These are phyloP conservation scores for Meloidogyne chitwoodi DNA, from an alignment of 1,140 invertebrate genomes.

Conservation along the genomic window DNA sequence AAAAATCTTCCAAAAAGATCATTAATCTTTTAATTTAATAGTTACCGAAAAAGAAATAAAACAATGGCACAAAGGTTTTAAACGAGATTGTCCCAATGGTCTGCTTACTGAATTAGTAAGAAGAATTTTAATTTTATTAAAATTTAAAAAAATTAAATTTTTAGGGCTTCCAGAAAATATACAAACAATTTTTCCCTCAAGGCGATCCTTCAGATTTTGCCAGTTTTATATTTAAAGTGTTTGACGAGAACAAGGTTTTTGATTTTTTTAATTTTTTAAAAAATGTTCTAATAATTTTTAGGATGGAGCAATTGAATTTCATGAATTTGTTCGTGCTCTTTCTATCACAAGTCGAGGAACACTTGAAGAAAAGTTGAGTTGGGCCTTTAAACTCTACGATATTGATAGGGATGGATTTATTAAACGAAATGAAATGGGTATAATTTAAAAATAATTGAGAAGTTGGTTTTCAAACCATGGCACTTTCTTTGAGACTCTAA, in stretches of 20 bases:
- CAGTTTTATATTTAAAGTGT: slow-evolving; percentile 89
- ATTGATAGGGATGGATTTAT: slow-evolving; percentile 86
- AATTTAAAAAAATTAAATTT: slow-evolving; percentile 10
- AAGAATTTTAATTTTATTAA: neutral
- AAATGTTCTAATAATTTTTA: slow-evolving; percentile 60
- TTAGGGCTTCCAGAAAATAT: slow-evolving; percentile 96
- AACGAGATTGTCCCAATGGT: slow-evolving; percentile 59
- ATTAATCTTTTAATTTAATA: too few relatives aligned
- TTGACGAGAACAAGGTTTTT: slow-evolving; percentile 94
- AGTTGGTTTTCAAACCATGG: neutral
- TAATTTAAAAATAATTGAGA: too few relatives aligned
- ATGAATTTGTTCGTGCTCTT: slow-evolving; percentile 89
- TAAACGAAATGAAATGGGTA: slow-evolving; percentile 83
- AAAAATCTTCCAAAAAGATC: too few relatives aligned
- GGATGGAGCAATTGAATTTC: slow-evolving; percentile 95
- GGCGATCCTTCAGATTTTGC: slow-evolving; percentile 91
- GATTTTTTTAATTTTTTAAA: neutral
- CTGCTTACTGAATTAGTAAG: slow-evolving; percentile 57
- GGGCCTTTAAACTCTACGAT: slow-evolving; percentile 50
- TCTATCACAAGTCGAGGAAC: slow-evolving; percentile 91
- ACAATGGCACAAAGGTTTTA: slow-evolving; percentile 60
- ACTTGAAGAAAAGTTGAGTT: slow-evolving; percentile 89
- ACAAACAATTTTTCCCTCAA: slow-evolving; percentile 95
- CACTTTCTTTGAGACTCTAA: too few relatives aligned
- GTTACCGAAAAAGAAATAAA: slow-evolving; percentile 60